phyloP scores from a whole-genome alignment of 2,113 vertebrate species.

The Cephalopholis sonnerati region DNA sequence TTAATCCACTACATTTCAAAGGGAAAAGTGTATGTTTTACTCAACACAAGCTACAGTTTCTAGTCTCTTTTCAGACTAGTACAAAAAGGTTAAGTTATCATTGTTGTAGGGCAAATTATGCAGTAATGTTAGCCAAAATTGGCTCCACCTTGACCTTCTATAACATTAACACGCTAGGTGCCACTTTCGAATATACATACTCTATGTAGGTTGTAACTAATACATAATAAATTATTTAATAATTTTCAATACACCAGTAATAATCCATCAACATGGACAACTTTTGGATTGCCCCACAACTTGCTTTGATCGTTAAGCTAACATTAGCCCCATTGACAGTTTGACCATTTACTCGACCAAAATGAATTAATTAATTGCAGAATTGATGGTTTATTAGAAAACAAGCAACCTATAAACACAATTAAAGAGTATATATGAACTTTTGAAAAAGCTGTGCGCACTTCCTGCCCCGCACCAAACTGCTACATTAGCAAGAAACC shows the following conservation, averaged over 20 bases:
- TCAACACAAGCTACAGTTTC: background rate
- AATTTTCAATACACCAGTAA: too few relatives aligned
- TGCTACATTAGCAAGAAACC: too few relatives aligned
- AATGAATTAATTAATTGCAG: background rate
- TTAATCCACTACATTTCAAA: background rate
- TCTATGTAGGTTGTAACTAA: background rate
- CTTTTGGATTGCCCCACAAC: background rate
- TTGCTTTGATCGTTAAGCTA: background rate
- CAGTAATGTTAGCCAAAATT: too few relatives aligned
- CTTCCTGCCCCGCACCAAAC: too few relatives aligned
- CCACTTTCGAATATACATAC: background rate
- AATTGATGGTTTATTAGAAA: too few relatives aligned
- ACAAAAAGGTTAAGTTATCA: background rate
- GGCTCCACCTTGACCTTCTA: too few relatives aligned
- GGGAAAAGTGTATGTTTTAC: background rate
- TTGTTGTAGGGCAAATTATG: background rate
- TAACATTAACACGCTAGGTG: background rate
- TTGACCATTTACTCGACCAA: too few relatives aligned
- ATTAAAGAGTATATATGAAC: background rate
- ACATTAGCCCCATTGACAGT: background rate
- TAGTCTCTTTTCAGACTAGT: background rate
- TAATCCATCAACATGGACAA: background rate
- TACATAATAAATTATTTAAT: too few relatives aligned
- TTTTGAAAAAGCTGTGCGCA: too few relatives aligned
- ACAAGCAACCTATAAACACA: too few relatives aligned